A percentile compares a stretch with the other conserved stretches of the same genome.
phyloP scores from a whole-genome alignment of 2,797 vertebrate genomes.

The Platalea minor region DNA sequence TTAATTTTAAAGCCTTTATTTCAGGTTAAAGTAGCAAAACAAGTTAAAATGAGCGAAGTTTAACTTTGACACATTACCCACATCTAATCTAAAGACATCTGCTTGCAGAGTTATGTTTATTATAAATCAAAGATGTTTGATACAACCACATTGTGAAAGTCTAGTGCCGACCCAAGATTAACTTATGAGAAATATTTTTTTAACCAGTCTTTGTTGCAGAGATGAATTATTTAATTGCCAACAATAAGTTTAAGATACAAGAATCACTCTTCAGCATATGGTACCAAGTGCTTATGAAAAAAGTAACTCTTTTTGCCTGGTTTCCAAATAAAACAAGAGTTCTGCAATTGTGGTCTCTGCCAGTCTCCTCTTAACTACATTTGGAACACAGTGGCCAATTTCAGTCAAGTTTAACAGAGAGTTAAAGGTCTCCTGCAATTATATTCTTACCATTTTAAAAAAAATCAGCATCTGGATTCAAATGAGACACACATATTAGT shows the following conservation, averaged over 20 bases:
- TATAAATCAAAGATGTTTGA: not conserved
- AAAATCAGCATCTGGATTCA: not conserved
- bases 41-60: not conserved
- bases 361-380: not conserved
- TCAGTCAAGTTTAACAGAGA: not conserved
- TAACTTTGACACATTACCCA: not conserved
- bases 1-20: not conserved
- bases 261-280: not conserved
- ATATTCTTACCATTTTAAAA: not conserved
- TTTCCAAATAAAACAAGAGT: conserved; percentile 43
- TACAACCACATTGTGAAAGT: not conserved
- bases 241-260: not conserved
- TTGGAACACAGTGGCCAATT: not conserved
- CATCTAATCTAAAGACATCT: not conserved
- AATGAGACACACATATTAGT: not conserved
- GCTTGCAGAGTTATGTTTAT: not conserved
- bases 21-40: not conserved
- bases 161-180: not conserved
- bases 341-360: not conserved
- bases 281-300: not conserved
- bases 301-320: not conserved
- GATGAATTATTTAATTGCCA: conserved; percentile 20
- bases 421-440: not conserved
- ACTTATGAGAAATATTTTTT: not conserved
- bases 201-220: not conserved